Evolutionary conservation across 2,888 invertebrate genomes (phyloP), one percentile per base, ranked within the genome.

Genomic region (Thalpophila matura): DNA sequence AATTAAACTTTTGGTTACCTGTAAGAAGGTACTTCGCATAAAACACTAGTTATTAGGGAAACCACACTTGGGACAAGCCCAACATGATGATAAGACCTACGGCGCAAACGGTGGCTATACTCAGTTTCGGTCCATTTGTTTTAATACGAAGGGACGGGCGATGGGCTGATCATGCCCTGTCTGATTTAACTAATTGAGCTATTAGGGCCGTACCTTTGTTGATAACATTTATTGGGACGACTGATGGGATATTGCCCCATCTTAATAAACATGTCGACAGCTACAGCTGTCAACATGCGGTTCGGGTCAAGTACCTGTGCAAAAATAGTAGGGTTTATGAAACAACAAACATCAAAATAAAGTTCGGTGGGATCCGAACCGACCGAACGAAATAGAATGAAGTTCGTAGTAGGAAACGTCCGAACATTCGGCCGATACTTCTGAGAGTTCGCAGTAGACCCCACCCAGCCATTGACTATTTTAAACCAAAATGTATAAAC

Each of bases 151-250:
- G 27, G 65, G 45, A 31, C 29, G 37, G 43, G 33, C 35, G n/a
- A 27, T 20, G 22, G 29, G 24, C 33, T 16, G 33, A 18, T 54
- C 24, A 49, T 33, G n/a, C 18, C 22, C 10, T 22, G 33, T 16
- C 12, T 20, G 26, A 45, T 22, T 61, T 40, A n/a, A 22, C 37
- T 65, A 73, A 69, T 67, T 67, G 53, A 69, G 53, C 29, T n/a
- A 61, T 71, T 54, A 26, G 56, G 5, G 61, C 20, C 40, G 24
- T 54, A 57, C 61, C 43, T 57, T 37, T 38, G 10, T 33, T 6
- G 18, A 53, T 38, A 26, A 29, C 1, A 4, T n/a, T n/a, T 31
- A 49, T 10, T 37, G 9, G 29, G 10, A 50, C 35, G 12, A 7
- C 7, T 31, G 6, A 40, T 45, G n/a, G 12, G 31, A 24, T 9